phyloP scores from a whole-genome alignment of 2,797 vertebrate species.

The Coregonus ussuriensis region DNA sequence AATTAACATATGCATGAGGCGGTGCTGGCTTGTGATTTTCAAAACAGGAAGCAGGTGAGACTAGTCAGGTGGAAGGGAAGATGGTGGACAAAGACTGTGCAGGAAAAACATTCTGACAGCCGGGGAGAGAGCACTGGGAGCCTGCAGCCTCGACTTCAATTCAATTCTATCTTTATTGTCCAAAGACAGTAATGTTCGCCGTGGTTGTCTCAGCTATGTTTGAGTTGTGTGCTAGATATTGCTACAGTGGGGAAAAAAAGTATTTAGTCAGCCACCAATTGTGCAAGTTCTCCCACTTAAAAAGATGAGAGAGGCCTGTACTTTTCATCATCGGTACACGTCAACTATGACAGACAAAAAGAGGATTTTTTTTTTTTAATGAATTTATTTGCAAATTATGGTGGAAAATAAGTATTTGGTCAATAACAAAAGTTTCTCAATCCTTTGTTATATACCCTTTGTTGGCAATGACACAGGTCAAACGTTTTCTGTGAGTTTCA shows the following conservation, averaged over 20 bases:
- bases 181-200: conserved; percentile 15
- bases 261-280: too few species aligned
- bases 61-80: conserved; percentile 64
- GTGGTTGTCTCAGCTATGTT: background rate
- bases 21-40: conserved; percentile 63
- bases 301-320: too few species aligned
- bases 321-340: too few species aligned
- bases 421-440: too few species aligned
- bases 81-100: conserved; percentile 27
- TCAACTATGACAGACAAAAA: too few species aligned
- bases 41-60: conserved; percentile 62
- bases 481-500: too few species aligned
- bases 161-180: background rate
- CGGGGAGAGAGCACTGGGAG: background rate
- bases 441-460: too few species aligned
- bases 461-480: too few species aligned
- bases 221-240: background rate
- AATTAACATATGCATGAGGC: conserved; percentile 70
- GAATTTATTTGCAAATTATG: too few species aligned
- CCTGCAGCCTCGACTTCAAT: background rate
- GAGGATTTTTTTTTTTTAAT: too few species aligned
- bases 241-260: conserved; percentile 34
- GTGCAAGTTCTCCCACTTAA: too few species aligned
- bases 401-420: too few species aligned
- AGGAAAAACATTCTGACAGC: background rate